phyloP scores from a whole-genome alignment of 2,797 vertebrate genomes.

The Helarctos malayanus region DNA sequence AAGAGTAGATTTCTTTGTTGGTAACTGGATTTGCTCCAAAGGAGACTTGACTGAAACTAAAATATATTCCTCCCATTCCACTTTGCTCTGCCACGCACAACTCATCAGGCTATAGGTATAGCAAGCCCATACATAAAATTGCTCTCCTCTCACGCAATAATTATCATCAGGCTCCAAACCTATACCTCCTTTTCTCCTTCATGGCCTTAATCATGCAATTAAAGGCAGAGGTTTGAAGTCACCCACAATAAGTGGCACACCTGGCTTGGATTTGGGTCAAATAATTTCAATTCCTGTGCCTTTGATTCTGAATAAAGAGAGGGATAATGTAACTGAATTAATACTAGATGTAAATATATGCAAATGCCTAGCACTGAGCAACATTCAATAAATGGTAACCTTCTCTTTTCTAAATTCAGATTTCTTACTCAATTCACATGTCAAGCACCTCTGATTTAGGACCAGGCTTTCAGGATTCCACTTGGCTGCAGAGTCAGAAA shows the following conservation, averaged over 20 bases:
- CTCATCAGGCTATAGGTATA: neutral
- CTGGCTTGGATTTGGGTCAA: neutral
- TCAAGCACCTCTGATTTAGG: neutral
- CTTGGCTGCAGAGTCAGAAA: neutral
- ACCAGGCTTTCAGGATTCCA: neutral
- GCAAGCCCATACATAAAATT: neutral
- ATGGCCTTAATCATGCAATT: neutral
- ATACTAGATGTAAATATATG: neutral
- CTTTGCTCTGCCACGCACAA: neutral
- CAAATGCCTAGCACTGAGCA: neutral
- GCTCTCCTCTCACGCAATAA: neutral
- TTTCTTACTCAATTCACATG: neutral
- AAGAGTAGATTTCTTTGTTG: neutral
- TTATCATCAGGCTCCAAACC: neutral
- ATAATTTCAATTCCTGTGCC: neutral
- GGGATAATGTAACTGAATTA: neutral
- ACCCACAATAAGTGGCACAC: neutral
- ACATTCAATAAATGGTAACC: neutral
- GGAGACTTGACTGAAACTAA: neutral
- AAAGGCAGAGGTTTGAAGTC: conserved; percentile 1
- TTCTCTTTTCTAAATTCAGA: neutral
- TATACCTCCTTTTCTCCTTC: neutral
- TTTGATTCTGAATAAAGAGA: conserved; percentile 12
- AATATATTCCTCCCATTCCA: neutral
- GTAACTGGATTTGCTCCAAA: conserved; percentile 11